Evolutionary conservation across 2,888 invertebrate species (phyloP).

Genomic region (Pheosia gnoma): DNA sequence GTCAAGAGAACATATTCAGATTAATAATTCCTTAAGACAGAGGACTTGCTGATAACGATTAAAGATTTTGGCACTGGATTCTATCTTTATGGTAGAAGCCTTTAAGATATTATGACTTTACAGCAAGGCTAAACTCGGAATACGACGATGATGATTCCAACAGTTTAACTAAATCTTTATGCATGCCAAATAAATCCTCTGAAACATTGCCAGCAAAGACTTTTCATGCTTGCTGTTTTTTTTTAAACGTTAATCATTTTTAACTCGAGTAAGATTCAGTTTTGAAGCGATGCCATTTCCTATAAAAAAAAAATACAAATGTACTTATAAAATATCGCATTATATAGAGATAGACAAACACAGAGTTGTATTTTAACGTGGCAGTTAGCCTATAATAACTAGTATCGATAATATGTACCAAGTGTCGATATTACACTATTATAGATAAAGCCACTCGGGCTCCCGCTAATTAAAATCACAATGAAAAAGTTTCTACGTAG

Average conservation of each 20-base stretch:
- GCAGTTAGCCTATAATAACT: too few relatives aligned
- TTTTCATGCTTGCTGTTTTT: background rate
- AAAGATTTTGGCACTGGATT: background rate
- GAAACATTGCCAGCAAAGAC: conserved; percentile 1
- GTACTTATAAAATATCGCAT: background rate
- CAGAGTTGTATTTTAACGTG: too few relatives aligned
- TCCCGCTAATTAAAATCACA: too few relatives aligned
- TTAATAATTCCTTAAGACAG: background rate
- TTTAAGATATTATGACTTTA: background rate
- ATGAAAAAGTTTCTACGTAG: too few relatives aligned
- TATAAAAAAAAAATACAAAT: background rate
- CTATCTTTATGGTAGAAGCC: background rate
- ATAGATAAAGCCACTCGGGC: too few relatives aligned
- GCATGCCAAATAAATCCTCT: conserved; percentile 2
- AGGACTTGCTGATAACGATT: background rate
- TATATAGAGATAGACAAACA: too few relatives aligned
- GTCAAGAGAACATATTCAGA: background rate
- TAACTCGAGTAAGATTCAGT: background rate
- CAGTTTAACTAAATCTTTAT: conserved; percentile 3
- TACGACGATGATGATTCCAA: background rate
- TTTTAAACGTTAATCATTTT: background rate
- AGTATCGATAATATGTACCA: too few relatives aligned
- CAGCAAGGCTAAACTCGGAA: background rate
- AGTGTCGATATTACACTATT: too few relatives aligned
- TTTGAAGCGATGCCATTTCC: background rate